phyloP scores from a whole-genome alignment of 2,888 invertebrate genomes.

The Ischnura elegans region DNA sequence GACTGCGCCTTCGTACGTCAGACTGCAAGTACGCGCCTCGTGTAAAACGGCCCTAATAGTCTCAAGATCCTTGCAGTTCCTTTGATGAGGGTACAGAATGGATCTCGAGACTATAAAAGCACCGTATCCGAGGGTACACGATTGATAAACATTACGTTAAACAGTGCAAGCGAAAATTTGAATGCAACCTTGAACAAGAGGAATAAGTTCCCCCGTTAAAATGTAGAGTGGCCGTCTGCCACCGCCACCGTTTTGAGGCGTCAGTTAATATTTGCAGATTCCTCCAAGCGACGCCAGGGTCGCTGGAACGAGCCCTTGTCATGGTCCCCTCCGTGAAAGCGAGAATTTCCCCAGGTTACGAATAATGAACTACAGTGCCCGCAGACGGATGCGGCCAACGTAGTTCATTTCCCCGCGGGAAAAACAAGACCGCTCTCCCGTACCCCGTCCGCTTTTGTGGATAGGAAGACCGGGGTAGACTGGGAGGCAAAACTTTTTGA shows the following conservation, averaged over 20 bases:
- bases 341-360: neutral
- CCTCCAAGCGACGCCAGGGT: neutral
- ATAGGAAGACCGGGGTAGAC: neutral
- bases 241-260: neutral
- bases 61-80: too few relatives aligned
- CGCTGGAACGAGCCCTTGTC: neutral
- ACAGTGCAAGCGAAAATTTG: neutral
- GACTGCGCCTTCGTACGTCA: too few relatives aligned
- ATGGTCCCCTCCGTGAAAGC: neutral
- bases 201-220: neutral
- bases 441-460: neutral
- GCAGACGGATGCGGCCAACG: neutral
- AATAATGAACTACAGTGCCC: conserved; percentile 14
- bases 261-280: conserved; percentile 9
- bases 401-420: conserved; percentile 15
- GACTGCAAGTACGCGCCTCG: too few relatives aligned
- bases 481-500: neutral
- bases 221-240: neutral
- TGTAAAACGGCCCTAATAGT: too few relatives aligned
- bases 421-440: neutral
- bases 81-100: too few relatives aligned
- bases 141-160: too few relatives aligned
- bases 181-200: neutral
- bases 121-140: too few relatives aligned
- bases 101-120: too few relatives aligned